These are phyloP conservation scores for Eupithecia subfuscata DNA, from an alignment of 2,888 invertebrate species.

Conservation along the genomic window DNA sequence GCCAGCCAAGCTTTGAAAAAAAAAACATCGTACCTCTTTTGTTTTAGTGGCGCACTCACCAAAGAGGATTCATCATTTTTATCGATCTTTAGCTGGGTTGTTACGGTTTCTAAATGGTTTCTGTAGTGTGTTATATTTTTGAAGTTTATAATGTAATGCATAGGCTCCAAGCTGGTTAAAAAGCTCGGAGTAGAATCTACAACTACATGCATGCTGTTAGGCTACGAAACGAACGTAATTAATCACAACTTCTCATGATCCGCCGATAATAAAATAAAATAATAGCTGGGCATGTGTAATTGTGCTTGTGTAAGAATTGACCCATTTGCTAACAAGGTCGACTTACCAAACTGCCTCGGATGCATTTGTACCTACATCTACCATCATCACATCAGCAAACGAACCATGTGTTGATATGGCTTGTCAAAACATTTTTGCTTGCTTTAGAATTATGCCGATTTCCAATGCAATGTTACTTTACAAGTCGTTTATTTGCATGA, in stretches of 20 bases:
- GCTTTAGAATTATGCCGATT: not conserved
- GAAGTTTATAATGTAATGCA: not conserved
- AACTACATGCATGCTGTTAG: not conserved
- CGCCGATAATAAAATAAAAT: conserved; percentile 70
- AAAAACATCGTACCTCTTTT: not conserved
- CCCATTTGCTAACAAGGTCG: conserved; percentile 71
- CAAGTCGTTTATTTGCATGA: not conserved
- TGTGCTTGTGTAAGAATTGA: conserved; percentile 73
- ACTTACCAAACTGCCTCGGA: conserved; percentile 62
- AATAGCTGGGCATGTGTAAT: conserved; percentile 73
- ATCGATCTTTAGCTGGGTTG: not conserved
- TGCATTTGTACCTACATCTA: conserved; percentile 53
- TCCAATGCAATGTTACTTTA: not conserved
- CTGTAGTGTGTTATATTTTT: not conserved
- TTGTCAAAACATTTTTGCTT: not conserved
- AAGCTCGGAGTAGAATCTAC: not conserved
- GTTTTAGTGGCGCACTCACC: not conserved
- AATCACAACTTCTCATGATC: conserved; percentile 47
- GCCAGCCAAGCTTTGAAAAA: not conserved
- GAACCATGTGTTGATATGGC: conserved; percentile 21
- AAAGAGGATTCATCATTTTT: not conserved
- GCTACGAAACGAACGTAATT: conserved; percentile 25
- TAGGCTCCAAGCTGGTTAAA: not conserved
- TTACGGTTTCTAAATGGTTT: not conserved
- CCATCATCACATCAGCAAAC: conserved; percentile 49